Base-by-base conservation (phyloP, 2,888 invertebrate species). In the Caenorhabditis sp. region DNA sequence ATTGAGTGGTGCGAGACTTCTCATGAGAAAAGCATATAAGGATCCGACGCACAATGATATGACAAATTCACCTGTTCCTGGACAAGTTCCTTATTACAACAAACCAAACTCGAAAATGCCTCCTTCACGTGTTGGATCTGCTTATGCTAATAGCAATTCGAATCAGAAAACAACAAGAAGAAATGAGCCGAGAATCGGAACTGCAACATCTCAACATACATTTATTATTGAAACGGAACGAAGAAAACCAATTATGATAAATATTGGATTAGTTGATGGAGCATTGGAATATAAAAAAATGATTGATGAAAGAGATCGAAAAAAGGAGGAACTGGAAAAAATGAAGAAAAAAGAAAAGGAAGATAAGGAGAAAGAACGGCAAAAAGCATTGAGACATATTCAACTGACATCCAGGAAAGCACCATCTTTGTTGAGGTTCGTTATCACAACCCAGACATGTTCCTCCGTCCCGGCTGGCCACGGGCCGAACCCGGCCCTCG, bases 131-230 rank as follows among this genome's bases (percentile, higher is more conserved):
- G 26, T 31, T 19, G 60, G 37, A 1, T 58, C 58, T 14, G 57
- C 66, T 21, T 26, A 6, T 21, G 36, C 8, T 31, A 55, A 14
- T 31, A 14, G 10, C 10, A 24, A 59, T 21, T n/a, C n/a, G n/a
- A 10, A 6, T 31, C 5, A 1, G 36, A 36, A 58, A 19, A 36
- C 26, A 24, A 1, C 14, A 24, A 54, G 63, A 31, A 63, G 64
- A 43, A 66, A 55, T 53, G 70, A 76, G 50, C 62, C 58, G 26
- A 14, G 72, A n/a, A 63, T 80, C 21, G 76, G 76, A 23, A 80
- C 80, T 12, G 77, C 80, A 23, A 72, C 80, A 1, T 80, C 80
- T 1, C 76, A 76, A 53, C 77, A 77, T 43, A 80, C 80, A 10
- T 80, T 80, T 54, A 67, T 80, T 26, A 76, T 80, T 36, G 80